Base-by-base conservation (phyloP, 2,113 vertebrate genomes). In the Rhipidura dahli region DNA sequence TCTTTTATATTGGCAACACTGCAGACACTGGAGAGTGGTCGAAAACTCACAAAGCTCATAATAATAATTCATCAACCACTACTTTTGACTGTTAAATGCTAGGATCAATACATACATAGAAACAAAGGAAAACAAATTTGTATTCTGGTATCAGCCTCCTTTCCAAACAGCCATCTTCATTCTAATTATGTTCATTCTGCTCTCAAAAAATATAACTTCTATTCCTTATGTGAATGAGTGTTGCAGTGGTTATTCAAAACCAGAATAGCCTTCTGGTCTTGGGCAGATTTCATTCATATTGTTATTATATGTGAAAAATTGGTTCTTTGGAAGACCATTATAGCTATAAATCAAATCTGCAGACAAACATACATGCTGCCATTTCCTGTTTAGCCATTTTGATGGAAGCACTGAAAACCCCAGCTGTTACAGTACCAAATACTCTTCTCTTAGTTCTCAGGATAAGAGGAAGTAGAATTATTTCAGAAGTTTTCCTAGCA, bases 371-470 rank as follows among this genome's bases (percentile, higher is more conserved):
- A 40, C 75, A 51, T n/a, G n/a, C 61, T 94, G 35, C 54, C 26
- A 33, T 69, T 97, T 95, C 93, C 86, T 94, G 44, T 57, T 85
- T 89, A 69, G 54, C 37, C 54, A 28, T 95, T 91, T 79, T 64
- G 39, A 86, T 60, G 45, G 50, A 61, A 35, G 12, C 75, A 68
- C 0, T 87, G 70, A 85, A 92, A 70, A 53, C 13, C 31, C 6
- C 57, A 73, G 33, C 66, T 6, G 3, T 49, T 71, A 79, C 4
- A 68, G 39, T 20, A 66, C n/a, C 51, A 44, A 83, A 63, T 49
- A 79, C 61, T 87, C 35, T 90, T 95, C 79, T 82, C 56, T 78
- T 68, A 56, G 60, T 82, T 92, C 91, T 92, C 75, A 56, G 61
- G 49, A 44, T 72, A 82, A 87, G 51, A 85, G 90, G 65, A 94